These are phyloP conservation scores for Periparus ater DNA, from an alignment of 2,797 vertebrate genomes.

Conservation along the genomic window DNA sequence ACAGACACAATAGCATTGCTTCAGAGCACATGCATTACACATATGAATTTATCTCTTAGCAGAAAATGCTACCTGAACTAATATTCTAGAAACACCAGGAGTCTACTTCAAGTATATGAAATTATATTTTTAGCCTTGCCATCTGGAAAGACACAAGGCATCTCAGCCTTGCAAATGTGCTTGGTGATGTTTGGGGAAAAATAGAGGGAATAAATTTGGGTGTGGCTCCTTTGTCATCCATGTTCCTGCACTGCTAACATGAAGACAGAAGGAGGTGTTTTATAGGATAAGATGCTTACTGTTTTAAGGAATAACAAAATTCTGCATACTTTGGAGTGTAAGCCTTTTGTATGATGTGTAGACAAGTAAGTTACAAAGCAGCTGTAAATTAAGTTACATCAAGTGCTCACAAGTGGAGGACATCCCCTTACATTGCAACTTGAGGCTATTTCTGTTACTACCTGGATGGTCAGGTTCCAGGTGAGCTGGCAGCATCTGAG, in stretches of 20 bases:
- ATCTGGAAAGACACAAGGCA: neutral
- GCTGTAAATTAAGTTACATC: neutral
- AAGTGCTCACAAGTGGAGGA: neutral
- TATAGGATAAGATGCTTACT: neutral
- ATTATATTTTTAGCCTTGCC: neutral
- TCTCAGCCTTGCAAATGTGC: neutral
- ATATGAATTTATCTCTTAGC: neutral
- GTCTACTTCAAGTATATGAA: neutral
- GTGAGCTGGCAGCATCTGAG: neutral
- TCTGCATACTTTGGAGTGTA: neutral
- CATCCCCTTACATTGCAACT: neutral
- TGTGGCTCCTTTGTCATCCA: neutral
- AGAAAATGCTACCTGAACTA: neutral
- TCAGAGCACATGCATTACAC: rapidly evolving
- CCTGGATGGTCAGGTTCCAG: neutral
- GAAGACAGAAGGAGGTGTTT: neutral
- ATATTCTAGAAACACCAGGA: neutral
- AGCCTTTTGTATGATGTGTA: neutral
- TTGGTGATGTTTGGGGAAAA: neutral
- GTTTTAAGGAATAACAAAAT: neutral
- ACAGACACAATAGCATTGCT: neutral
- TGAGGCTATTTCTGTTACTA: neutral
- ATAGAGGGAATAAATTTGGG: neutral
- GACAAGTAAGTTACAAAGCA: neutral
- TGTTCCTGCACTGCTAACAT: neutral